These are phyloP conservation scores for Centroberyx gerrardi DNA, from an alignment of 2,797 vertebrate genomes.

Conservation along the genomic window DNA sequence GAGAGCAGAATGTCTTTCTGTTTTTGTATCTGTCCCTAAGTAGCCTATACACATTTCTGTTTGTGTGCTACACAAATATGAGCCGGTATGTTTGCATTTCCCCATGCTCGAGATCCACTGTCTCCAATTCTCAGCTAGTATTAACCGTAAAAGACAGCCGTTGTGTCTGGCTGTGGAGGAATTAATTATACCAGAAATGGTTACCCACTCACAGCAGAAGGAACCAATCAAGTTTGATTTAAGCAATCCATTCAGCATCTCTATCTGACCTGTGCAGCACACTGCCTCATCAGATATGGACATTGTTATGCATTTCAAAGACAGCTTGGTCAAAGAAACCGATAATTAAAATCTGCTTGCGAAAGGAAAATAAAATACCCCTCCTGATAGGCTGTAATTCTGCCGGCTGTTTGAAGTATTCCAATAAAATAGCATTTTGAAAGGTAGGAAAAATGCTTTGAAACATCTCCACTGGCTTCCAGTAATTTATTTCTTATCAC, in stretches of 20 bases:
- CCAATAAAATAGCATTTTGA: constrained; percentile 27
- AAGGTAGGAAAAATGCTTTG: constrained; percentile 44
- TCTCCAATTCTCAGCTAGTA: constrained; percentile 44
- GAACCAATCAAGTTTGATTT: constrained; percentile 49
- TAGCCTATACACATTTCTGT: neutral
- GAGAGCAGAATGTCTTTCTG: constrained; percentile 8
- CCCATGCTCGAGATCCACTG: neutral
- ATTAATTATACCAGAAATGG: constrained; percentile 44
- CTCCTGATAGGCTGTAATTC: constrained; percentile 14
- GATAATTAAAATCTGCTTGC: constrained; percentile 47
- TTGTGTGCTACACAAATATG: constrained; percentile 3
- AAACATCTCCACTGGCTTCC: constrained; percentile 27
- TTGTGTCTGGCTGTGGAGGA: constrained; percentile 12
- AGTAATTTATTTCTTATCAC: constrained; percentile 57
- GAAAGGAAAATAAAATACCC: neutral
- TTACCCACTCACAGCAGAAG: constrained; percentile 9
- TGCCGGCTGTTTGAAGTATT: constrained; percentile 24
- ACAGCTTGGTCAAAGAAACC: constrained; percentile 27
- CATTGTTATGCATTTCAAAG: constrained; percentile 33
- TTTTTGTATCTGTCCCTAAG: neutral
- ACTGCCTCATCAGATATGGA: constrained; percentile 53
- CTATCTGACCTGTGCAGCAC: constrained; percentile 42
- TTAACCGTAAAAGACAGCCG: constrained; percentile 24
- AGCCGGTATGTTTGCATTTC: neutral
- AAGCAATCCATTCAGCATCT: constrained; percentile 49